Evolutionary conservation across 37 sponge, comb jelly and placozoan species (phyloP).

Genomic region (Theonella swinhoei): DNA sequence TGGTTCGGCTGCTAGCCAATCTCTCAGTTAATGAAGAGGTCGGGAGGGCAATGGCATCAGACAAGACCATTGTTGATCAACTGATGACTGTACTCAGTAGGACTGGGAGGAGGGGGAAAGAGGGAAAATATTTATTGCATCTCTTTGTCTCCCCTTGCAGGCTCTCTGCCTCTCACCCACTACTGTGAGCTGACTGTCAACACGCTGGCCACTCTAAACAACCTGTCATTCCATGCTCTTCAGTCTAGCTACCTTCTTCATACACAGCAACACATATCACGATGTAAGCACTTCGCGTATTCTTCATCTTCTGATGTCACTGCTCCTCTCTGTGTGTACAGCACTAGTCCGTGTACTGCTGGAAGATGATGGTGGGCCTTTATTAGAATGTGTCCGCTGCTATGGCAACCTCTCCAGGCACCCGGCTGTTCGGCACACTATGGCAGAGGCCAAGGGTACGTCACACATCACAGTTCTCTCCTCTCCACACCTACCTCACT

Average conservation of each 20-base stretch:
- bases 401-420: conserved; percentile 81
- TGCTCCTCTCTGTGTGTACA: too few species aligned
- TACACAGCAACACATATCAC: conserved; percentile 16
- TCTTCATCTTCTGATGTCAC: too few species aligned
- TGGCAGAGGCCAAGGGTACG: conserved; percentile 61
- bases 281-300: conserved; percentile 39
- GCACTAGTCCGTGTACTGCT: conserved; percentile 70
- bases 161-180: neutral
- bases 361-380: conserved; percentile 37
- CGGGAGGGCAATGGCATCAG: conserved; percentile 41
- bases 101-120: neutral
- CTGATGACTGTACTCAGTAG: conserved; percentile 69
- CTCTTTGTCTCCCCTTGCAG: conserved; percentile 2
- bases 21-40: conserved; percentile 71
- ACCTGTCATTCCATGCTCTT: conserved; percentile 65
- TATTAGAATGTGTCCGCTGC: conserved; percentile 69
- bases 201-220: conserved; percentile 69
- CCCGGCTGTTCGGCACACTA: conserved; percentile 43
- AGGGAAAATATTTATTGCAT: neutral
- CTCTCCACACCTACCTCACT: neutral
- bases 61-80: conserved; percentile 28
- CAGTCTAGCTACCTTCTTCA: conserved; percentile 15
- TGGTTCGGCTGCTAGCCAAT: conserved; percentile 79
- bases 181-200: conserved; percentile 67
- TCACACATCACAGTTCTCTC: too few species aligned